Percentiles rank a stretch among this genome's conserved stretches.
These are phyloP conservation scores for Leptobrachium ailaonicum DNA, from an alignment of 2,113 vertebrate species.

Conservation along the genomic window DNA sequence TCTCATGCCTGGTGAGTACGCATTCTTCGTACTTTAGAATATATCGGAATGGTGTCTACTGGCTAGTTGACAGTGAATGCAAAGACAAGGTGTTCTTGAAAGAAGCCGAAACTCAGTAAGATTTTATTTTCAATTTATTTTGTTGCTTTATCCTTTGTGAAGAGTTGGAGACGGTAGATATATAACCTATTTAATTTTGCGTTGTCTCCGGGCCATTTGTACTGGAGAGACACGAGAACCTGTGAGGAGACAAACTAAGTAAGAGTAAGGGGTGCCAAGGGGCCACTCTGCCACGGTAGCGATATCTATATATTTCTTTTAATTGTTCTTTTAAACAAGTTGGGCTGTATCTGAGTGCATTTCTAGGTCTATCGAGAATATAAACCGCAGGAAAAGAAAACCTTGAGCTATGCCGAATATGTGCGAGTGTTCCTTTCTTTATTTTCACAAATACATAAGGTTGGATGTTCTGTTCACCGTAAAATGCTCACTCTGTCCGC, in stretches of 20 bases:
- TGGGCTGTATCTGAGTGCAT: background rate
- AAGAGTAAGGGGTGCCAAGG: background rate
- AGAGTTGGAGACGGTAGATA: background rate
- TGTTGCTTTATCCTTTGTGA: background rate
- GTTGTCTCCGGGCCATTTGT: background rate
- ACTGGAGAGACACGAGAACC: background rate
- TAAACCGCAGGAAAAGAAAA: background rate
- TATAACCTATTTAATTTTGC: background rate
- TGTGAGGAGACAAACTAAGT: background rate
- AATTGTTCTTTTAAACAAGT: background rate
- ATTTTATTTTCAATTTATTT: background rate
- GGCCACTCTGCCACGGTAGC: background rate
- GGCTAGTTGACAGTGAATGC: too few relatives aligned
- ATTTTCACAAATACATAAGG: background rate
- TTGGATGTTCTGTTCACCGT: background rate
- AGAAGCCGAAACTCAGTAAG: background rate
- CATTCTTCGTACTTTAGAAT: too few relatives aligned
- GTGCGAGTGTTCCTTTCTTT: background rate
- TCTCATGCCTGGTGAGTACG: too few relatives aligned
- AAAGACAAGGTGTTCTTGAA: background rate
- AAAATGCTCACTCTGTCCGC: too few relatives aligned
- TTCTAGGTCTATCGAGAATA: background rate
- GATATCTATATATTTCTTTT: background rate
- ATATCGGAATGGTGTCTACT: too few relatives aligned
- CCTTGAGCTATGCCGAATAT: background rate